Evolutionary conservation across 1,140 invertebrate species (phyloP).

Genomic region (Acromyrmex charruanus): DNA sequence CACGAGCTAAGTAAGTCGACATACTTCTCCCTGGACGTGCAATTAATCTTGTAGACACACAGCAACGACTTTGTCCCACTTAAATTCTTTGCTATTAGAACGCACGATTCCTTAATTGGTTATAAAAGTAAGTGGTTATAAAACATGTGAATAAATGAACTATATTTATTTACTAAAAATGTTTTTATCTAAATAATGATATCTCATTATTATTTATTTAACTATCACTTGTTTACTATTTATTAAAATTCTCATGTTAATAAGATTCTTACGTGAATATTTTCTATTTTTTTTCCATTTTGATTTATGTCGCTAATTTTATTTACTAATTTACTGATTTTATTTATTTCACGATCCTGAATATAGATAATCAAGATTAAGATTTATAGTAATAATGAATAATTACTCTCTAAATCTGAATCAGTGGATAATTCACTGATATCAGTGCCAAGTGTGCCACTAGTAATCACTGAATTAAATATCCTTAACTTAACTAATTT

Average conservation of each 20-base stretch:
- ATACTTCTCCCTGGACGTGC: slow-evolving; percentile 25
- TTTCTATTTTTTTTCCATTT: not conserved
- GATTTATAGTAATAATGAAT: not conserved
- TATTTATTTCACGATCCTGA: not conserved
- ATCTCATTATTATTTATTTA: not conserved
- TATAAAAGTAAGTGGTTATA: not conserved
- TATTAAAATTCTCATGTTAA: too few species aligned
- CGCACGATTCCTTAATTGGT: not conserved
- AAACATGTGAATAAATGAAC: not conserved
- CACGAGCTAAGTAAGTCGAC: slow-evolving; percentile 1
- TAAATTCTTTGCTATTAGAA: not conserved
- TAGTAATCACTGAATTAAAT: too few species aligned
- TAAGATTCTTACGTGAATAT: not conserved
- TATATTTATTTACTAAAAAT: not conserved
- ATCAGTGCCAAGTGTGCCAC: too few species aligned
- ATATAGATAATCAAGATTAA: not conserved
- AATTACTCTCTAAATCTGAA: too few species aligned
- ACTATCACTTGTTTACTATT: too few species aligned
- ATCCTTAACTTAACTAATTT: too few species aligned
- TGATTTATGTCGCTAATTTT: too few species aligned
- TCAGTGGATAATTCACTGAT: too few species aligned
- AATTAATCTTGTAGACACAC: slow-evolving; percentile 26
- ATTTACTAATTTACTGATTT: not conserved
- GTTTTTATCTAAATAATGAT: not conserved
- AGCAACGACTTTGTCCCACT: not conserved